Conservation (phyloP, 2,797 vertebrate species). For the Sebastes taczanowskii region DNA sequence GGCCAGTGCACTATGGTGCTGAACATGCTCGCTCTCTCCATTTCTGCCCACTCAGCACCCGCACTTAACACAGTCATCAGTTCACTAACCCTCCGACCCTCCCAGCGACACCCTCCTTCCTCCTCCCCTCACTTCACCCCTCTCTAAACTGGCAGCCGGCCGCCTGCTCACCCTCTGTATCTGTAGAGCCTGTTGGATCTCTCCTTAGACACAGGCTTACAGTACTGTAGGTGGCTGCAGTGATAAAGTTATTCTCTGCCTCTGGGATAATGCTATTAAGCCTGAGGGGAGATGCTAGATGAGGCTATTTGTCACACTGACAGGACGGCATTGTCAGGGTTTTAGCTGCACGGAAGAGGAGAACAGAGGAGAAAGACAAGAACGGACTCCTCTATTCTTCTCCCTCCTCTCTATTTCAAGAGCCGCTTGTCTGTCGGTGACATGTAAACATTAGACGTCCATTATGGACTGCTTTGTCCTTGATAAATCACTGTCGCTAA, state of each 20-base stretch:
- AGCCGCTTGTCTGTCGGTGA: constrained; percentile 64
- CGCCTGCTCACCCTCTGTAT: constrained; percentile 3
- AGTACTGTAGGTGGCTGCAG: constrained; percentile 61
- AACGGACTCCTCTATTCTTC: constrained; percentile 68
- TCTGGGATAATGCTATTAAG: constrained; percentile 81
- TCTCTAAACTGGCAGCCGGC: constrained; percentile 28
- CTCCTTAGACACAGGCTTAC: constrained; percentile 47
- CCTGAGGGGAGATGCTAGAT: constrained; percentile 77
- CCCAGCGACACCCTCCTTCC: constrained; percentile 14
- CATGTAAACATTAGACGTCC: constrained; percentile 78
- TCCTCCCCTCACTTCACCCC: constrained; percentile 53
- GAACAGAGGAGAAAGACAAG: constrained; percentile 70
- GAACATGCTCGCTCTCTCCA: constrained; percentile 18
- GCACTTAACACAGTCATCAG: constrained; percentile 70
- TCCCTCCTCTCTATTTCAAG: constrained; percentile 66
- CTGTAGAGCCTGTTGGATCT: constrained; percentile 34
- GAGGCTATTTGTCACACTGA: constrained; percentile 81
- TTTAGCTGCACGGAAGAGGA: constrained; percentile 64
- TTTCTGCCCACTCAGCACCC: constrained; percentile 62
- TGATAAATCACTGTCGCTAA: constrained; percentile 78
- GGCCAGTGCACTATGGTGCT: constrained; percentile 16
- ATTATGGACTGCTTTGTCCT: constrained; percentile 76
- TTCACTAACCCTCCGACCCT: constrained; percentile 54
- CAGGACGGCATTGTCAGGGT: constrained; percentile 79
- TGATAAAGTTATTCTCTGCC: constrained; percentile 78